Percentiles rank a stretch among this genome's conserved stretches.
phyloP scores from a whole-genome alignment of 2,113 vertebrate species.

The Ibidorhyncha struthersii region DNA sequence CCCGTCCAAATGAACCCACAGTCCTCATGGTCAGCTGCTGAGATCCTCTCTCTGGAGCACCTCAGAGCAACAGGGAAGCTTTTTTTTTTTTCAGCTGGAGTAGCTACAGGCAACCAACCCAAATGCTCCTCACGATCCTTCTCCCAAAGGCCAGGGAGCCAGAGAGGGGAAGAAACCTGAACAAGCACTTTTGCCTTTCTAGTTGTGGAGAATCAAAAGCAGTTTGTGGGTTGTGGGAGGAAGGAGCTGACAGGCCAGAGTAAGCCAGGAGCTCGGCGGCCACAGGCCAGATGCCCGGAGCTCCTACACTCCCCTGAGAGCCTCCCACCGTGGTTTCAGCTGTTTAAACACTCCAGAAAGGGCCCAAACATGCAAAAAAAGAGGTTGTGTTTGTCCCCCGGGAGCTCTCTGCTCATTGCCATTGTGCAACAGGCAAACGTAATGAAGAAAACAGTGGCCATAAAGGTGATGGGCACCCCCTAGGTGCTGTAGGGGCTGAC shows the following conservation, averaged over 20 bases:
- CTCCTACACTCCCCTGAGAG: not conserved
- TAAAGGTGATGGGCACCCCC: not conserved
- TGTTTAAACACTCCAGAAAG: not conserved
- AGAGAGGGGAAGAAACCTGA: not conserved
- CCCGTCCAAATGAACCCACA: accelerated
- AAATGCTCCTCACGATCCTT: not conserved
- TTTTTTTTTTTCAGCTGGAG: not conserved
- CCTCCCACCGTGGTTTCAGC: not conserved
- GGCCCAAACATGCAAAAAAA: not conserved
- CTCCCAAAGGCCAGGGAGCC: not conserved
- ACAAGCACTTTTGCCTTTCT: not conserved
- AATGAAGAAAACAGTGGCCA: not conserved
- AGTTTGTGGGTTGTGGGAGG: not conserved
- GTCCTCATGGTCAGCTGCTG: not conserved
- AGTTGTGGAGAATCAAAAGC: not conserved
- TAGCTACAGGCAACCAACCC: not conserved
- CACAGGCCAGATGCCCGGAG: not conserved
- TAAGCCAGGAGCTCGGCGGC: not conserved
- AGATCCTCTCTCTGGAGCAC: not conserved
- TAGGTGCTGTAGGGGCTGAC: not conserved
- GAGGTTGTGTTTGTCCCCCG: not conserved
- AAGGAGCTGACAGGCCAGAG: not conserved
- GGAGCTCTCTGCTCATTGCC: not conserved
- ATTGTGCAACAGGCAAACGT: not conserved
- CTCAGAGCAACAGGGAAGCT: not conserved